These are phyloP conservation scores for Blastobasis adustella DNA, from an alignment of 2,888 invertebrate genomes.

Conservation along the genomic window DNA sequence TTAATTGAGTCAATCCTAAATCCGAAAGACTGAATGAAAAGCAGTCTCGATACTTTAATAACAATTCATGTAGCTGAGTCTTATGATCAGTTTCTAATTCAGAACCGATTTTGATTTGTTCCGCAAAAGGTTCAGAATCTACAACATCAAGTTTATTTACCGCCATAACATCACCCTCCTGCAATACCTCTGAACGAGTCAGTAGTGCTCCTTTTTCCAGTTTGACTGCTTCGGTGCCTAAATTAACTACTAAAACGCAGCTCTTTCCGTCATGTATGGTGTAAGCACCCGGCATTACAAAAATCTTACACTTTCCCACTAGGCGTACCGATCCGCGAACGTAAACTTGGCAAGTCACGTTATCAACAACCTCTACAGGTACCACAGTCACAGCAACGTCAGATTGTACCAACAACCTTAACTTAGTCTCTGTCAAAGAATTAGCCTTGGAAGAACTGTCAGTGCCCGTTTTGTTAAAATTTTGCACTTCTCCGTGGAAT, in stretches of 20 bases:
- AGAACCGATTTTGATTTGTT: neutral
- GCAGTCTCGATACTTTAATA: constrained; percentile 3
- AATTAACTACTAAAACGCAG: neutral
- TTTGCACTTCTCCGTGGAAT: neutral
- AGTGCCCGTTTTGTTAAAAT: neutral
- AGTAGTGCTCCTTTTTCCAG: neutral
- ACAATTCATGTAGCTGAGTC: neutral
- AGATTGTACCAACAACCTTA: neutral
- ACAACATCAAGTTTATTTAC: neutral
- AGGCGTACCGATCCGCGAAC: constrained; percentile 1
- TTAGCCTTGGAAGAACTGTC: too few species aligned
- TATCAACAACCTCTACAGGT: neutral
- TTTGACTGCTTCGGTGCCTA: neutral
- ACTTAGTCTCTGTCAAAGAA: too few species aligned
- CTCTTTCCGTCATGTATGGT: neutral
- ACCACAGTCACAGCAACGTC: neutral
- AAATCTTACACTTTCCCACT: neutral
- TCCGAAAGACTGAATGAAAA: constrained; percentile 6
- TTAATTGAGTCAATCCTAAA: constrained; percentile 1
- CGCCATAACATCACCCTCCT: neutral
- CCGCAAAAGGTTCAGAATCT: neutral
- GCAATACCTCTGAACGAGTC: neutral
- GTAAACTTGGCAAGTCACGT: neutral
- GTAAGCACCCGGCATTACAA: constrained; percentile 1
- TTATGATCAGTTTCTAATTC: neutral